Percentiles rank a stretch among this genome's conserved stretches.
These are phyloP conservation scores for Isaurus tuberculatus DNA, from an alignment of 92 coral and sea anemone genomes.

Conservation along the genomic window DNA sequence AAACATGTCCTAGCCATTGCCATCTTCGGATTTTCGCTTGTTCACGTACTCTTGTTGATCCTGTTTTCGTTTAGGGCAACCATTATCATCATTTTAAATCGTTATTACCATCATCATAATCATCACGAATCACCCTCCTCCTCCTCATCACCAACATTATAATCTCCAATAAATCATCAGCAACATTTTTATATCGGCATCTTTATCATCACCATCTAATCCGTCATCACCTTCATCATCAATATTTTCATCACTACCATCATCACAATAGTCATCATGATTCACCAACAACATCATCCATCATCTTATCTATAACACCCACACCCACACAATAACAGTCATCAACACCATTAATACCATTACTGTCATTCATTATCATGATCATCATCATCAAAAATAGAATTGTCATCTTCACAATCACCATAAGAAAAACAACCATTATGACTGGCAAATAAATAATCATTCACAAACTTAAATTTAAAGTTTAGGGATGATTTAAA, in stretches of 20 bases:
- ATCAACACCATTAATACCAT: too few species aligned
- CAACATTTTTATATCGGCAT: not conserved
- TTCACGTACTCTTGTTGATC: too few species aligned
- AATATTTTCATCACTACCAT: not conserved
- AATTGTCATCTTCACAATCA: not conserved
- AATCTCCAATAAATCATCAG: not conserved
- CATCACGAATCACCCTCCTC: not conserved
- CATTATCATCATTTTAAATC: not conserved
- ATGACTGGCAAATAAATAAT: too few species aligned
- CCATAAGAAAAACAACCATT: too few species aligned
- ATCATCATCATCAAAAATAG: not conserved
- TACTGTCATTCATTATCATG: too few species aligned
- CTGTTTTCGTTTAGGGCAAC: too few species aligned
- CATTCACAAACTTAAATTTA: too few species aligned
- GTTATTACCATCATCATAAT: not conserved
- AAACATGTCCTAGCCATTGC: too few species aligned
- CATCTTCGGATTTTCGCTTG: too few species aligned
- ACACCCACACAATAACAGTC: not conserved
- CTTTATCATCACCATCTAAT: not conserved
- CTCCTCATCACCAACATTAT: not conserved
- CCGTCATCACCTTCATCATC: not conserved
- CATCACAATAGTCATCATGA: not conserved
- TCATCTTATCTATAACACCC: not conserved
- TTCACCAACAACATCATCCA: not conserved
- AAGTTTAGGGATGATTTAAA: too few species aligned